Conservation (phyloP, 2,888 invertebrate genomes). For the Ectemnius cavifrons region DNA sequence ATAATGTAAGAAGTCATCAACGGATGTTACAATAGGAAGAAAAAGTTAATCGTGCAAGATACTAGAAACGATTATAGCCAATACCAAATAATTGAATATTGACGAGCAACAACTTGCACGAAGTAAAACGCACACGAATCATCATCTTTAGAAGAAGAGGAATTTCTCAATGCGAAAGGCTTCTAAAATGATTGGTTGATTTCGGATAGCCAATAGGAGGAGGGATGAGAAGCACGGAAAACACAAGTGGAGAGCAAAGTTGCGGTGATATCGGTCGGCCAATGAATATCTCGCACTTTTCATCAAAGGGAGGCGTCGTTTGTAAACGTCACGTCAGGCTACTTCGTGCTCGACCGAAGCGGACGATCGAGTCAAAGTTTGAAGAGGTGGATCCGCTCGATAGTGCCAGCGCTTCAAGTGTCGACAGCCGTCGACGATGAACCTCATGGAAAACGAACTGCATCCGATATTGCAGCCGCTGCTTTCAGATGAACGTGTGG, state of each 20-base stretch:
- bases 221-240: neutral
- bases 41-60: no score
- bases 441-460: slow-evolving; percentile 15
- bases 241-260: slow-evolving; percentile 17
- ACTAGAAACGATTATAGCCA: no score
- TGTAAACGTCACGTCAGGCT: slow-evolving; percentile 29
- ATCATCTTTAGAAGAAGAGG: slow-evolving; percentile 1
- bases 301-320: slow-evolving; percentile 17
- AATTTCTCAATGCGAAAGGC: slow-evolving; percentile 1
- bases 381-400: slow-evolving; percentile 2
- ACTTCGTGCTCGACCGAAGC: slow-evolving; percentile 13
- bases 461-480: slow-evolving; percentile 12
- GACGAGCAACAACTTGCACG: neutral
- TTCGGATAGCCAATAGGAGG: neutral
- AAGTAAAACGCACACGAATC: slow-evolving; percentile 10
- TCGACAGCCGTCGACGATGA: slow-evolving; percentile 2
- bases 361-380: slow-evolving; percentile 16
- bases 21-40: no score
- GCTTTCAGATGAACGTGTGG: neutral
- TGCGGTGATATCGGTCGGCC: slow-evolving; percentile 14
- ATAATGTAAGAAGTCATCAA: no score
- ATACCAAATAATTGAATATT: slow-evolving; percentile 12
- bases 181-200: slow-evolving; percentile 8
- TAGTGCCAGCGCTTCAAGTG: slow-evolving; percentile 7
- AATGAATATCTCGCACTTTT: slow-evolving; percentile 11